These are phyloP conservation scores for Phoxinus phoxinus DNA, from an alignment of 2,113 vertebrate genomes.

Conservation along the genomic window DNA sequence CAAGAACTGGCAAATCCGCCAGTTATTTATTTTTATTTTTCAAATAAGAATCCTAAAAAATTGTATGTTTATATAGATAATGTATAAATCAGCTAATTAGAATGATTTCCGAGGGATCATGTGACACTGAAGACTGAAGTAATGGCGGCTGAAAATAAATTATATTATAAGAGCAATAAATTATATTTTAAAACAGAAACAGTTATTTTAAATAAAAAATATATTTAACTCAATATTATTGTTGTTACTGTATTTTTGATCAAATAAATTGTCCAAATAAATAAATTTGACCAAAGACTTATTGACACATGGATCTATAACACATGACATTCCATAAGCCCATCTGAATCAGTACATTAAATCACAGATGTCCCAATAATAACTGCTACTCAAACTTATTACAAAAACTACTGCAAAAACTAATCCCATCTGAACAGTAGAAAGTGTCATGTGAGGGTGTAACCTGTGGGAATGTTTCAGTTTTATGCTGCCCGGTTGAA, in stretches of 20 bases:
- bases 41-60: too few relatives aligned
- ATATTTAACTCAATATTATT: not conserved
- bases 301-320: not conserved
- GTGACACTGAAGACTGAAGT: not conserved
- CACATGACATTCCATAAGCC: not conserved
- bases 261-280: too few relatives aligned
- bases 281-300: too few relatives aligned
- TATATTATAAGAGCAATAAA: too few relatives aligned
- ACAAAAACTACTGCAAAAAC: not conserved
- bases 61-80: not conserved
- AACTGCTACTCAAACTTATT: not conserved
- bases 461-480: slow-evolving; percentile 27
- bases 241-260: not conserved
- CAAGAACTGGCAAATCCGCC: too few relatives aligned
- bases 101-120: too few relatives aligned
- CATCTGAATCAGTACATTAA: not conserved
- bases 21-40: too few relatives aligned
- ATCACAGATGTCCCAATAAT: not conserved
- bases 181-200: too few relatives aligned
- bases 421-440: not conserved
- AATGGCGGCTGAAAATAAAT: not conserved
- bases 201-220: not conserved
- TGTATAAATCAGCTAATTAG: too few relatives aligned
- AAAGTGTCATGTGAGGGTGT: not conserved
- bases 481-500: slow-evolving; percentile 13